A percentile compares a stretch with the other conserved stretches of the same genome.
phyloP scores from a whole-genome alignment of 2,113 vertebrate genomes.

The Nibea coibor region DNA sequence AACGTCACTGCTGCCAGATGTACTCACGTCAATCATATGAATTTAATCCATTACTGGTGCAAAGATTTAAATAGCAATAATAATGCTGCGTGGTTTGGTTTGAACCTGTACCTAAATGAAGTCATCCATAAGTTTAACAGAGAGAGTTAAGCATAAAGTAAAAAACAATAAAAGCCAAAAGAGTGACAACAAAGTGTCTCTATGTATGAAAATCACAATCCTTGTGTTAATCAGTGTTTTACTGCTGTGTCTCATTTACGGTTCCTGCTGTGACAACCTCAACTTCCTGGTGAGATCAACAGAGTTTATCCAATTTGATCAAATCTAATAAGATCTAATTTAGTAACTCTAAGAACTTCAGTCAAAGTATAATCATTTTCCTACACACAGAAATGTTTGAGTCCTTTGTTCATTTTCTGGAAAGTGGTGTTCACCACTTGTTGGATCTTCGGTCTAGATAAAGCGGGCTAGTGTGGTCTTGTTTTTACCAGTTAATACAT shows the following conservation, averaged over 20 bases:
- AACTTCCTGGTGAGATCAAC: constrained; percentile 50
- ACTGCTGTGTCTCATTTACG: constrained; percentile 45
- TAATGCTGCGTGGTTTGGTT: neutral
- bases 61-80: neutral
- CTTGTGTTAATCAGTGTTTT: constrained; percentile 31
- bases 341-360: constrained; percentile 24
- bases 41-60: neutral
- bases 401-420: neutral
- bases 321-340: constrained; percentile 56
- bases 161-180: constrained; percentile 31
- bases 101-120: neutral
- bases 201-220: constrained; percentile 29
- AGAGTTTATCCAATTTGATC: constrained; percentile 51
- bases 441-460: neutral
- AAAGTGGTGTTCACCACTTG: neutral
- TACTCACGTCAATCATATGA: neutral
- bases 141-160: constrained; percentile 7
- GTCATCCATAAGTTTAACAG: neutral
- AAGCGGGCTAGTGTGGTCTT: neutral
- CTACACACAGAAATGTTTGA: neutral
- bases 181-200: constrained; percentile 14
- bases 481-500: neutral
- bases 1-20: neutral
- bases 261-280: constrained; percentile 50
- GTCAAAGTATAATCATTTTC: constrained; percentile 16